phyloP scores from a whole-genome alignment of 2,888 invertebrate species.

The Quadroppia sp. region DNA sequence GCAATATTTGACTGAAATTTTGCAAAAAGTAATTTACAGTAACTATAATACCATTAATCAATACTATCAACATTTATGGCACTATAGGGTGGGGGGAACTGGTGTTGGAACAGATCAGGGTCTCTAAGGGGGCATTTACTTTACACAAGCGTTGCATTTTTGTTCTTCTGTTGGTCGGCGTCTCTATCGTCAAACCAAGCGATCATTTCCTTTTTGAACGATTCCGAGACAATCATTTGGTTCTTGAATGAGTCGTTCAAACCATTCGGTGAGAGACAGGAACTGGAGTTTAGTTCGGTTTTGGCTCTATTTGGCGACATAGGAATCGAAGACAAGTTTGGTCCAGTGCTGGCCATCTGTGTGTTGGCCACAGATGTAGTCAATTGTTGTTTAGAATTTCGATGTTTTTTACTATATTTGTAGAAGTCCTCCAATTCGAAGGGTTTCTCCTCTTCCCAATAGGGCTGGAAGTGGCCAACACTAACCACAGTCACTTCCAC shows the following conservation, averaged over 20 bases:
- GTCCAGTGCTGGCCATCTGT: not conserved
- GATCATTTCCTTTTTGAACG: constrained; percentile 12
- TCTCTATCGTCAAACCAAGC: constrained; percentile 9
- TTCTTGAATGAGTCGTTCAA: constrained; percentile 14
- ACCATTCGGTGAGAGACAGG: not conserved
- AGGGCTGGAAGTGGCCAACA: constrained; percentile 82
- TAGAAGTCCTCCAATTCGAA: constrained; percentile 98
- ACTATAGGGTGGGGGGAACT: not conserved
- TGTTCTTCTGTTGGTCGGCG: not conserved
- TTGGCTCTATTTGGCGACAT: not conserved
- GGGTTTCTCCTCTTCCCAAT: constrained; percentile 83
- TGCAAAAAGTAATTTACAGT: constrained; percentile 22
- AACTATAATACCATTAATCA: constrained; percentile 21
- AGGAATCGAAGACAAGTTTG: not conserved
- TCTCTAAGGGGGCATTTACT: not conserved
- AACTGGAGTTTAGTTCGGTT: not conserved
- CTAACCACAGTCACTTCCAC: constrained; percentile 62
- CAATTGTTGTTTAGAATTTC: constrained; percentile 57
- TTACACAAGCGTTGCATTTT: constrained; percentile 27
- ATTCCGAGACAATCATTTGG: constrained; percentile 8
- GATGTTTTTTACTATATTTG: constrained; percentile 91
- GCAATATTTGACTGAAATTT: no score
- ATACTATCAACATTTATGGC: not conserved
- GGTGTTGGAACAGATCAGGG: no score
- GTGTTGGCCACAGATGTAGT: not conserved